A percentile compares a stretch with the other conserved stretches of the same genome.
These are phyloP conservation scores for Bombus confusus DNA, from an alignment of 1,140 invertebrate species.

Conservation along the genomic window DNA sequence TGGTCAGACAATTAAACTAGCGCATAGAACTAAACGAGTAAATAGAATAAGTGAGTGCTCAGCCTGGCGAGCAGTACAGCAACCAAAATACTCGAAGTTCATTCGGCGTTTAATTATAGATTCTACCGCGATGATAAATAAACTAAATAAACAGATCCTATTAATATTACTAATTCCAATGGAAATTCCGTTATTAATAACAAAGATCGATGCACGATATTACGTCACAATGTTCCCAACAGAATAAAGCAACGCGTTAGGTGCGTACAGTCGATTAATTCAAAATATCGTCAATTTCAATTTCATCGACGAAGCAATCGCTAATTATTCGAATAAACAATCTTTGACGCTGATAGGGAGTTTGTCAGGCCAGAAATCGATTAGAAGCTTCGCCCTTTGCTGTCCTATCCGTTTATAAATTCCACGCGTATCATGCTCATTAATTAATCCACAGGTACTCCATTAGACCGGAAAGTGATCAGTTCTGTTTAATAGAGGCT, in stretches of 20 bases:
- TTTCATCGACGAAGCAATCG: neutral
- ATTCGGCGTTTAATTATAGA: neutral
- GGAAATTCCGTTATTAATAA: neutral
- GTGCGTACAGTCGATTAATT: neutral
- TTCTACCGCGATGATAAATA: neutral
- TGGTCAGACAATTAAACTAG: neutral
- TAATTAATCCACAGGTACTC: neutral
- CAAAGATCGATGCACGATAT: neutral
- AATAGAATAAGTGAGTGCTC: neutral
- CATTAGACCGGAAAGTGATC: slow-evolving; percentile 24
- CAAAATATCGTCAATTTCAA: neutral
- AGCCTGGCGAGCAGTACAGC: too few species aligned
- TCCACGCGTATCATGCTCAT: neutral
- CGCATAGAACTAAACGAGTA: neutral
- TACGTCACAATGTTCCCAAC: neutral
- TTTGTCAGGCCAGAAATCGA: too few species aligned
- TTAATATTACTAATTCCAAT: neutral
- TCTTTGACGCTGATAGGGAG: neutral
- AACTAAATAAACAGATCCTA: neutral
- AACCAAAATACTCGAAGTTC: neutral
- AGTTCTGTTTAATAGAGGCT: slow-evolving; percentile 50
- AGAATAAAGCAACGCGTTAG: neutral
- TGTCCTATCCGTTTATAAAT: neutral
- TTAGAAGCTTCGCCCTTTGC: too few species aligned
- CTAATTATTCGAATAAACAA: neutral